Base-by-base conservation (phyloP, 1,140 invertebrate genomes). In the Zaprionus tsacasi region DNA sequence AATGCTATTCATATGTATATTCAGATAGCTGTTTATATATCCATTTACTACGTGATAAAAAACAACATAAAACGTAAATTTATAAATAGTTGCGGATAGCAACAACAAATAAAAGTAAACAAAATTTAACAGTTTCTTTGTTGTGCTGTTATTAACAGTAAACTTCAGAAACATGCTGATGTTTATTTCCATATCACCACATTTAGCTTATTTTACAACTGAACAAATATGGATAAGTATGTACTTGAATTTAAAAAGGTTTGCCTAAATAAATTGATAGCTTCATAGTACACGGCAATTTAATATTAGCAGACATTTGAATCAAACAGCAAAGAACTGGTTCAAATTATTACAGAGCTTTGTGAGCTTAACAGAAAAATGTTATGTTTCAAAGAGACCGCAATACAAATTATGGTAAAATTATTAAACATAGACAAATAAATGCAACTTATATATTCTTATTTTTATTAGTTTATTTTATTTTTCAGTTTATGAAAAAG, bases 1-100 rank as follows among this genome's bases (percentile, higher is more conserved):
- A 10, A 50, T 21, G 17, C 45, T 25, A 50, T 45, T 45, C 45
- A 2, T 30, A 21, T 21, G 2, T 21, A 48, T 48, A 48, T 48
- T 48, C 10, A 11, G 17, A 48, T 48, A 17, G 21, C 21, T 50
- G 17, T 50, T 15, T 50, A 50, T 50, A 25, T 50, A 21, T 21
- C 15, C 21, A 11, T 50, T 50, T 50, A 50, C 45, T 50, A 50
- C 45, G 10, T 50, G 17, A 50, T 21, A 50, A 50, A 50, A 25
- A 50, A 25, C 45, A 50, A 50, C 21, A 21, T 21, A 21, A 11
- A 21, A 50, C 17, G 17, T 50, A 25, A 25, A 50, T 5, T 17
- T 50, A 50, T 50, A 50, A 50, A 50, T 50, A 50, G 45, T 4
- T 21, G 17, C 45, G 17, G 15, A 25, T 10, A 50, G 45, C 6